phyloP scores from a whole-genome alignment of 2,888 invertebrate genomes.

The Agriotes lineatus region DNA sequence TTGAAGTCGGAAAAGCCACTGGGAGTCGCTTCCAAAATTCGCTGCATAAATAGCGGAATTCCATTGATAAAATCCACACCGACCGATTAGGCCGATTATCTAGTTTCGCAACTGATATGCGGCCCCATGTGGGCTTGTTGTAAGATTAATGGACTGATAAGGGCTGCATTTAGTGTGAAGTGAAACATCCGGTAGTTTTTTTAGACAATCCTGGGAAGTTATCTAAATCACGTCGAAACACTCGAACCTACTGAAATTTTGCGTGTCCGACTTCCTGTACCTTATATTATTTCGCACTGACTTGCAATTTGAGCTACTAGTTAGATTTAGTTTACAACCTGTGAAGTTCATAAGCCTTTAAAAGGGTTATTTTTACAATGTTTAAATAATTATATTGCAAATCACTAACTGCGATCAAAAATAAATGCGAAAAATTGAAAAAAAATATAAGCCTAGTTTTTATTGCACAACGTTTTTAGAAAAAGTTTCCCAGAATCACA shows the following conservation, averaged over 20 bases:
- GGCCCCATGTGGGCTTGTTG: not conserved
- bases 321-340: too few relatives aligned
- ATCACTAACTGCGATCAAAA: too few relatives aligned
- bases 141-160: not conserved
- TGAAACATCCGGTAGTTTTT: not conserved
- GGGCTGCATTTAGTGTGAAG: not conserved
- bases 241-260: not conserved
- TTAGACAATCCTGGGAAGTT: not conserved
- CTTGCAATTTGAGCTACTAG: too few relatives aligned
- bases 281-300: too few relatives aligned
- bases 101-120: not conserved
- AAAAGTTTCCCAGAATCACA: too few relatives aligned
- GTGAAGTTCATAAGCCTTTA: too few relatives aligned
- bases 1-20: slow-evolving; percentile 35
- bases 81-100: not conserved
- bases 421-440: too few relatives aligned
- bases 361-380: too few relatives aligned
- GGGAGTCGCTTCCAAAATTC: not conserved
- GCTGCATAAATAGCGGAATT: not conserved
- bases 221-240: slow-evolving; percentile 3
- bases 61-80: not conserved
- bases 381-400: too few relatives aligned
- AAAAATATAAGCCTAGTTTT: too few relatives aligned
- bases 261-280: not conserved
- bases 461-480: too few relatives aligned